Percentiles rank a stretch among this genome's conserved stretches.
These are phyloP conservation scores for Amblyopsis hoosieri DNA, from an alignment of 2,797 vertebrate genomes.

Conservation along the genomic window DNA sequence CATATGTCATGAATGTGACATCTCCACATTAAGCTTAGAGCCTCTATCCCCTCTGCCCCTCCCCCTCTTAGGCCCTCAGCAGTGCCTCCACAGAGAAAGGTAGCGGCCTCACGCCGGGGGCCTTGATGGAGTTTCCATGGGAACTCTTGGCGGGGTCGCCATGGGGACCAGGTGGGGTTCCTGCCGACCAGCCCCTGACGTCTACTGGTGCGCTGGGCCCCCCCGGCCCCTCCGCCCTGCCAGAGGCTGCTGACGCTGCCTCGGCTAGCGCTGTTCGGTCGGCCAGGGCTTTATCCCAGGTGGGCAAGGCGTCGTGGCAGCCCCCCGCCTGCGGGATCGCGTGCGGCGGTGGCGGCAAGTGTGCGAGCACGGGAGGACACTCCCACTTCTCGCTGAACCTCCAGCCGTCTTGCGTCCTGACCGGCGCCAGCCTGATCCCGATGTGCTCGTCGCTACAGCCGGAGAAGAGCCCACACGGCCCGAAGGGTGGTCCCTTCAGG, in stretches of 20 bases:
- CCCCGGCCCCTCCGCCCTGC: conserved; percentile 22
- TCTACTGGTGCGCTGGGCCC: conserved; percentile 40
- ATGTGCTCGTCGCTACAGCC: conserved; percentile 26
- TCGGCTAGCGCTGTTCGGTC: conserved; percentile 8
- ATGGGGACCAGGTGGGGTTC: conserved; percentile 34
- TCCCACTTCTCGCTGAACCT: conserved; percentile 39
- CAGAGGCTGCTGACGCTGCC: conserved; percentile 31
- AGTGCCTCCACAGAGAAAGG: conserved; percentile 78
- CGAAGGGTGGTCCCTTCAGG: conserved; percentile 51
- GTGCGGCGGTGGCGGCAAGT: conserved; percentile 21
- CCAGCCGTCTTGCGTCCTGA: conserved; percentile 38
- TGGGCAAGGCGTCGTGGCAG: conserved; percentile 6
- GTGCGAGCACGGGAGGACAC: conserved; percentile 27
- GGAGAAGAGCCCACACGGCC: conserved; percentile 34
- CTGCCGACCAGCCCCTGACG: conserved; percentile 46
- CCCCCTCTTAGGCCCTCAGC: conserved; percentile 71
- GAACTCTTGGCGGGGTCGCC: conserved; percentile 56
- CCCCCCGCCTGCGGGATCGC: conserved; percentile 41
- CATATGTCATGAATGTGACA: conserved; percentile 19
- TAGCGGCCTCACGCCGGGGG: conserved; percentile 60
- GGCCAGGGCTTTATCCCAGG: conserved; percentile 39
- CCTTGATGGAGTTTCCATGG: conserved; percentile 56
- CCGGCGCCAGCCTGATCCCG: conserved; percentile 1
- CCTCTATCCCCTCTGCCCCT: conserved; percentile 18
- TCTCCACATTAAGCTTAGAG: background rate